Conservation (phyloP, 2,888 invertebrate species). For the Seira musarum region DNA sequence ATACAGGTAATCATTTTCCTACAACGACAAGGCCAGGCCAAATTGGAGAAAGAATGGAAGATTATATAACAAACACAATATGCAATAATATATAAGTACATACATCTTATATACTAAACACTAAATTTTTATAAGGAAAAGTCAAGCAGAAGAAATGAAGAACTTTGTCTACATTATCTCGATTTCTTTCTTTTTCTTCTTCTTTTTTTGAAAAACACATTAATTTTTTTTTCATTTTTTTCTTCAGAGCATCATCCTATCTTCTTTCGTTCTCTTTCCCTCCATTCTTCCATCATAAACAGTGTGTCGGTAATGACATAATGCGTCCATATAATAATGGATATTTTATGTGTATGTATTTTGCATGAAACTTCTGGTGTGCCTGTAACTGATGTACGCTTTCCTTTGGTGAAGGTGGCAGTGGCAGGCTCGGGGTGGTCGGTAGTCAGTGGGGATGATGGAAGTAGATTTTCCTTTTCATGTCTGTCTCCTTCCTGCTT, state of each 20-base stretch:
- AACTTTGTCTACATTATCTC: too few relatives aligned
- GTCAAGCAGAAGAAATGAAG: constrained; percentile 7
- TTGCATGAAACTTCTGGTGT: not conserved
- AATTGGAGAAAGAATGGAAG: not conserved
- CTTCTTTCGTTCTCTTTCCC: not conserved
- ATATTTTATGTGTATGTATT: constrained; percentile 10
- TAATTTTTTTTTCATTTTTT: not conserved
- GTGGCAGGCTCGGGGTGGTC: not conserved
- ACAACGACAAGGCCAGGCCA: not conserved
- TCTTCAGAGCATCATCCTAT: not conserved
- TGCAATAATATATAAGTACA: too few relatives aligned
- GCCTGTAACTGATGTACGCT: constrained; percentile 3
- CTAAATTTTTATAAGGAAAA: not conserved
- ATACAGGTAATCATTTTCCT: constrained; percentile 27
- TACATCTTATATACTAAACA: not conserved
- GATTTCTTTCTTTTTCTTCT: not conserved
- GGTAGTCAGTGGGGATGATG: not conserved
- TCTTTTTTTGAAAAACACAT: not conserved
- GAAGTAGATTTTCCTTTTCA: constrained; percentile 9
- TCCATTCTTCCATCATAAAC: constrained; percentile 6
- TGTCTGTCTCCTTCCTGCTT: not conserved
- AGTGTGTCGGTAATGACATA: constrained; percentile 10
- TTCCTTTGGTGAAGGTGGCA: not conserved
- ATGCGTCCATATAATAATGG: not conserved
- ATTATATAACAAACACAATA: too few relatives aligned